Base-by-base conservation (phyloP, 2,797 vertebrate species). In the Sebastolobus alascanus region DNA sequence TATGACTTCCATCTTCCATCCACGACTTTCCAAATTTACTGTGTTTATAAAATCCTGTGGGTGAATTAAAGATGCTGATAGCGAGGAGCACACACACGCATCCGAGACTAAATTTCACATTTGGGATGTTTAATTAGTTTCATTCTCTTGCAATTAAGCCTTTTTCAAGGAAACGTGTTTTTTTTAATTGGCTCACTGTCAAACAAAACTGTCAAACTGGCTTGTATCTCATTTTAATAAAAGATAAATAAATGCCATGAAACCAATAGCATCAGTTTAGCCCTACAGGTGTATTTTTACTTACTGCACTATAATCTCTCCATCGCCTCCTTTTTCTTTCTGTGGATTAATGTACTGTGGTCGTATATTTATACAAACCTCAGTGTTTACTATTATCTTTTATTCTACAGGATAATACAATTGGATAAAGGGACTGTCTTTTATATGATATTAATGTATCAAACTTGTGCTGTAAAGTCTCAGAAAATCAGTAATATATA, bases 1-100 rank as follows among this genome's bases (percentile, higher is more conserved):
- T 56, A 37, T 52, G 70, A 52, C 68, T 83, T 81, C 66, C 31
- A 75, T 81, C 54, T 71, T 40, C 54, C 68, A 29, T 69, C 11
- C 12, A 5, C 2, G 1, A 27, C 35, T 59, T 40, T 59, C 55
- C 58, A 83, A 13, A 72, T 68, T n/a, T 6, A 54, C 37, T 16
- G 61, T 60, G 29, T 68, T 71, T 77, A 46, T 58, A 25, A 74
- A 59, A 77, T 40, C 3, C 82, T 71, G 25, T 43, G 80, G 74
- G 40, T 68, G 56, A 84, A 75, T 52, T 75, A 61, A 71, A 75
- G 56, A 46, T 35, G 74, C 59, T 37, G 55, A 70, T 37, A 56
- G 35, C 1, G 20, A 71, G 8, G 8, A 46, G 8, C 10, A 2
- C 16, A 3, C 10, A 65, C 29, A 50, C 18, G 43, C 9, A 31